Evolutionary conservation across 2,113 vertebrate genomes (phyloP).

Genomic region (Stomatorhinus ivindoensis): DNA sequence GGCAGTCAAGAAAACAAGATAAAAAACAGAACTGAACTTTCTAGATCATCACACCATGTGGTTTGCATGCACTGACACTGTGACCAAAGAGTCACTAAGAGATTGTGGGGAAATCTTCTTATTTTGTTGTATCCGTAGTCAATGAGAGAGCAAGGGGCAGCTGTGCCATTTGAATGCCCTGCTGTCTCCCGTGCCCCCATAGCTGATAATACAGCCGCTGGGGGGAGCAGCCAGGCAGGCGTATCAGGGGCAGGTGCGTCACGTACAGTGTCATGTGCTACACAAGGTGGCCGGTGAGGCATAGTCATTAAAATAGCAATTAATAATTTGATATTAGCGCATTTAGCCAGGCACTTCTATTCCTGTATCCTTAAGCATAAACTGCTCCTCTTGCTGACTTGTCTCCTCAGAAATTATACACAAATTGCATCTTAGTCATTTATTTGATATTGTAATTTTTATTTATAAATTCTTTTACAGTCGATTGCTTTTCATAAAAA

Average conservation of each 20-base stretch:
- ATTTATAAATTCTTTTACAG: not conserved
- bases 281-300: not conserved
- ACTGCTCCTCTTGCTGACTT: not conserved
- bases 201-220: not conserved
- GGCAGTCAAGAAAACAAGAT: not conserved
- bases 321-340: not conserved
- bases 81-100: not conserved
- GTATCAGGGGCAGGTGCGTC: not conserved
- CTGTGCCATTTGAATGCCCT: not conserved
- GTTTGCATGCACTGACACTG: not conserved
- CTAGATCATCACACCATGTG: not conserved
- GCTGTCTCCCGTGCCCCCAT: not conserved
- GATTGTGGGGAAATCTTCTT: not conserved
- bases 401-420: not conserved
- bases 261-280: not conserved
- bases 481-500: not conserved
- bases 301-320: not conserved
- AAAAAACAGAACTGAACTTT: not conserved
- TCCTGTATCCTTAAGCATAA: not conserved
- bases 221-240: not conserved
- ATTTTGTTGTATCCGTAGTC: not conserved
- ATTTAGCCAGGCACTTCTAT: not conserved
- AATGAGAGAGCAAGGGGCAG: not conserved
- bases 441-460: not conserved
- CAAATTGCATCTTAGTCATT: not conserved